These are phyloP conservation scores for Cinclus mexicanus DNA, from an alignment of 2,113 vertebrate species.

Conservation along the genomic window DNA sequence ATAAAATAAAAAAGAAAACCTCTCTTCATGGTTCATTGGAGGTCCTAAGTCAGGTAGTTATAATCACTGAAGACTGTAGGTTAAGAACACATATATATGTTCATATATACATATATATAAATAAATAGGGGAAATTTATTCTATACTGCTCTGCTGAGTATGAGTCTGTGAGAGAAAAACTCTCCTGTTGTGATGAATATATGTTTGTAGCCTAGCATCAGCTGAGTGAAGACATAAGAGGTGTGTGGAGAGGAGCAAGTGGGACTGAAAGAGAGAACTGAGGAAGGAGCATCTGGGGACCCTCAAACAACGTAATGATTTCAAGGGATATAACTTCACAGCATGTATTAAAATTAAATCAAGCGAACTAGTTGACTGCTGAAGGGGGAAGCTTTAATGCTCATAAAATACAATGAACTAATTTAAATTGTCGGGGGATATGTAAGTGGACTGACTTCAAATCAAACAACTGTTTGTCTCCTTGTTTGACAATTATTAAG, in stretches of 20 bases:
- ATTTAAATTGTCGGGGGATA: slow-evolving; percentile 4
- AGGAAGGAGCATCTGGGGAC: background rate
- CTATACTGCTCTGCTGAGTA: background rate
- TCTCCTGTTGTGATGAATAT: background rate
- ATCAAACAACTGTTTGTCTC: background rate
- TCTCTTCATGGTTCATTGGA: background rate
- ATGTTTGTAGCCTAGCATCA: background rate
- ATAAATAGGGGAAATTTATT: background rate
- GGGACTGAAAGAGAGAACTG: background rate
- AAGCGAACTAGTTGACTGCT: background rate
- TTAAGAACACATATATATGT: background rate
- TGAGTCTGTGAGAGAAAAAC: background rate
- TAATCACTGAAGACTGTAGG: background rate
- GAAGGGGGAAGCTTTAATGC: background rate
- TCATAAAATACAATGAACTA: slow-evolving; percentile 27
- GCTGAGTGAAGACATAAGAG: background rate
- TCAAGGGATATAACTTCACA: slow-evolving; percentile 10
- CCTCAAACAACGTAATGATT: background rate
- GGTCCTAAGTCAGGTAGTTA: background rate
- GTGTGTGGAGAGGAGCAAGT: background rate
- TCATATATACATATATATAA: background rate
- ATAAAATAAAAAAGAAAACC: background rate
- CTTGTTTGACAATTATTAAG: slow-evolving; percentile 19
- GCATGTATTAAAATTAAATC: slow-evolving; percentile 2
- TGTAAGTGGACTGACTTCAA: background rate